phyloP scores from a whole-genome alignment of 2,888 invertebrate species.

The Drosophila cognata region DNA sequence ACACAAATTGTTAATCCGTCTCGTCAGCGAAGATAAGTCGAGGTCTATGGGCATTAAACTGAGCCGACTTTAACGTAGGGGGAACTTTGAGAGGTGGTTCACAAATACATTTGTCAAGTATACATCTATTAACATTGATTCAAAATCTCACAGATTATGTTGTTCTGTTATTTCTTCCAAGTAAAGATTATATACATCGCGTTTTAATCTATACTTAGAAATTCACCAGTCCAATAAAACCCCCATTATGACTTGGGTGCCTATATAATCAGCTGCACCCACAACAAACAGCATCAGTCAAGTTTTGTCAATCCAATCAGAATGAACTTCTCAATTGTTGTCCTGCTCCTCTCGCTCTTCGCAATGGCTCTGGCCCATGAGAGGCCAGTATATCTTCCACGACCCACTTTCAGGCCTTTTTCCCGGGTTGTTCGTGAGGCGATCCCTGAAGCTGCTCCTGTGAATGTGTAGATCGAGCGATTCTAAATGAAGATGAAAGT shows the following conservation, averaged over 20 bases:
- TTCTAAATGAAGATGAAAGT: not conserved
- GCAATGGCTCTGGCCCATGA: conserved; percentile 22
- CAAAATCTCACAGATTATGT: not conserved
- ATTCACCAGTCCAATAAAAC: conserved; percentile 5
- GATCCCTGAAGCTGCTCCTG: conserved; percentile 7
- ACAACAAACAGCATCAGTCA: conserved; percentile 26
- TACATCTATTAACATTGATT: not conserved
- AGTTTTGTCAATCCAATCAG: conserved; percentile 7
- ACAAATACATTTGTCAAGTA: not conserved
- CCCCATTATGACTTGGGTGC: not conserved
- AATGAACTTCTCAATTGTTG: conserved; percentile 37
- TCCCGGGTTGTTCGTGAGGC: conserved; percentile 30
- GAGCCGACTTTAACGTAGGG: not conserved
- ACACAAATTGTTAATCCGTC: not conserved
- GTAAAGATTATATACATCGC: conserved; percentile 8
- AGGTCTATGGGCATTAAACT: conserved; percentile 4
- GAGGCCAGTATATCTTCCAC: conserved; percentile 12
- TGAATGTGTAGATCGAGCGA: not conserved
- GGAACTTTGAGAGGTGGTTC: not conserved
- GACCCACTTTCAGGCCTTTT: conserved; percentile 16
- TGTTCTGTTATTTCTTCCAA: not conserved
- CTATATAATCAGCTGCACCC: conserved; percentile 27
- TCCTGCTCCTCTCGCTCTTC: conserved; percentile 28
- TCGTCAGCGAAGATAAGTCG: not conserved
- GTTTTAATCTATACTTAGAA: not conserved